Percentiles rank a stretch among this genome's conserved stretches.
These are phyloP conservation scores for Progne subis DNA, from an alignment of 2,113 vertebrate species.

Conservation along the genomic window DNA sequence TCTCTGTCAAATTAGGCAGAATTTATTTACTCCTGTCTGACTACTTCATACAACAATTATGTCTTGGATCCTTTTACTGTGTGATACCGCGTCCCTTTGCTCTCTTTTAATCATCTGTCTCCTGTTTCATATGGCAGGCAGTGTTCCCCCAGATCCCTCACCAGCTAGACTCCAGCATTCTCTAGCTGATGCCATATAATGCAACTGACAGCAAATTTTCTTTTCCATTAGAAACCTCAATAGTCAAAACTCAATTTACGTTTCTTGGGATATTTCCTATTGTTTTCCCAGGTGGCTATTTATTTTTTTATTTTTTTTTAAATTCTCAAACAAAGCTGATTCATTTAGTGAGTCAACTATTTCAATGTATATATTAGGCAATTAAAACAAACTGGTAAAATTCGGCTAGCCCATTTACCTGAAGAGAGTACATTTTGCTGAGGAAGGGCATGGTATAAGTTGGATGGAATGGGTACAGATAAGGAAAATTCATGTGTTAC, in stretches of 20 bases:
- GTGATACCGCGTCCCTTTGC: accelerated
- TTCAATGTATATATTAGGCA: neutral
- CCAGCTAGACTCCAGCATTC: neutral
- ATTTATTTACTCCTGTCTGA: neutral
- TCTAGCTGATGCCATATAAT: neutral
- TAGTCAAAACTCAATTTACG: neutral
- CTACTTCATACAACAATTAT: neutral
- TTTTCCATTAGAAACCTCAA: neutral
- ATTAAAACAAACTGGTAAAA: neutral
- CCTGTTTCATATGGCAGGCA: neutral
- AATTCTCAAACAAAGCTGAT: neutral
- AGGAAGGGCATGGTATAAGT: accelerated
- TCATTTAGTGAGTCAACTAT: neutral
- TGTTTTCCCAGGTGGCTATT: neutral
- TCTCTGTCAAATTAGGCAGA: neutral
- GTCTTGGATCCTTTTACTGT: neutral
- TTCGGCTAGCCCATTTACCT: neutral
- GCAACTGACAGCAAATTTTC: neutral
- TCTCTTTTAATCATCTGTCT: neutral
- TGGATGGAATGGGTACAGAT: neutral
- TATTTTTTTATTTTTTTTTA: neutral
- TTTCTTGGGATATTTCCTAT: neutral
- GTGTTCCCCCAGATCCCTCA: neutral
- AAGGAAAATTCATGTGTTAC: neutral
- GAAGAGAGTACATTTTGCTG: neutral